These are phyloP conservation scores for Nerophis lumbriciformis DNA, from an alignment of 2,113 vertebrate genomes.

Conservation along the genomic window DNA sequence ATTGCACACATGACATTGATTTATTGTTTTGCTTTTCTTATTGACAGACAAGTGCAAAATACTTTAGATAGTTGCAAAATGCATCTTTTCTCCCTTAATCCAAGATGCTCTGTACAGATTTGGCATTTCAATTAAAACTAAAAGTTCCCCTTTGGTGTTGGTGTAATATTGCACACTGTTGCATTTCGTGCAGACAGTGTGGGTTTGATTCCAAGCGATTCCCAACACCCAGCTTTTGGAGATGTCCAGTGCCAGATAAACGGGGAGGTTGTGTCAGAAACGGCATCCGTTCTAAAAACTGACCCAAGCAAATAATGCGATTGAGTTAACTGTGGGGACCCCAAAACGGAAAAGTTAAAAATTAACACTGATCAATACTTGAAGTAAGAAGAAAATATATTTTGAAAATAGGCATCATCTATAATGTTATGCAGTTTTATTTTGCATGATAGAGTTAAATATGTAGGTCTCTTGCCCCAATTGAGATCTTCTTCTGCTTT, in stretches of 20 bases:
- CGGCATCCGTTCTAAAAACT: no score
- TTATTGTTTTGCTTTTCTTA: conserved; percentile 44
- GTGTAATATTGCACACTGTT: no score
- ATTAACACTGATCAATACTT: neutral
- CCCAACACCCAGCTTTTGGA: no score
- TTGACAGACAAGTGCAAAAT: conserved; percentile 46
- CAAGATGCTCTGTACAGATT: neutral
- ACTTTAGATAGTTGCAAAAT: conserved; percentile 17
- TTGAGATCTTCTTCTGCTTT: conserved; percentile 28
- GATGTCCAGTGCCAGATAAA: no score
- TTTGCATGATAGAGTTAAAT: neutral
- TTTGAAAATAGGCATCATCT: neutral
- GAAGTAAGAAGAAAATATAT: neutral
- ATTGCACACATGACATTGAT: conserved; percentile 51
- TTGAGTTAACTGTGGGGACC: no score
- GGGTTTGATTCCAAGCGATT: no score
- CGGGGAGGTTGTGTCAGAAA: no score
- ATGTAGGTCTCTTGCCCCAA: conserved; percentile 21
- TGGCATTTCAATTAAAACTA: neutral
- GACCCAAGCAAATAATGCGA: no score
- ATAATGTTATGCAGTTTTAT: conserved; percentile 5
- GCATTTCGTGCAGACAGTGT: no score
- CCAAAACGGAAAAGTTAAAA: no score
- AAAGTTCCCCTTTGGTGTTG: no score
- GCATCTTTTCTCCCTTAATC: conserved; percentile 16